These are phyloP conservation scores for Neoascia interrupta DNA, from an alignment of 2,888 invertebrate genomes.

Conservation along the genomic window DNA sequence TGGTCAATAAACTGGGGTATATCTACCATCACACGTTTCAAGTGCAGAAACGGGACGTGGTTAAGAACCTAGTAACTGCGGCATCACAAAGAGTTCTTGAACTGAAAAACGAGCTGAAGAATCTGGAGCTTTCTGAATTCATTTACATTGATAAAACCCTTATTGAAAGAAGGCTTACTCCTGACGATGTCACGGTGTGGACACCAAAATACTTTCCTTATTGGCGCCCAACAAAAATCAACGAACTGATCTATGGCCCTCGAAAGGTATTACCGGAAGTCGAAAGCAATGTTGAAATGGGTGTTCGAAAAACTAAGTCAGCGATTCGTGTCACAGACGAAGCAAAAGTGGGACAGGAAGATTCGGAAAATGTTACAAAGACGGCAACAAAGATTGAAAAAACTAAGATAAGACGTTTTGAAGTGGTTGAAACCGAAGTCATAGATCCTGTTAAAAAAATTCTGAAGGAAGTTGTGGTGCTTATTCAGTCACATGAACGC, in stretches of 20 bases:
- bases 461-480: conserved; percentile 73
- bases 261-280: conserved; percentile 70
- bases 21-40: conserved; percentile 77
- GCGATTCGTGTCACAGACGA: not conserved
- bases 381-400: not conserved
- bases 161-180: conserved; percentile 83
- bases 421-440: conserved; percentile 37
- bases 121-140: conserved; percentile 81
- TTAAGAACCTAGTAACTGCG: conserved; percentile 73
- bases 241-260: conserved; percentile 73
- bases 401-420: not conserved
- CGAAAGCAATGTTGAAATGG: not conserved
- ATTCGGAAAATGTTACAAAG: not conserved
- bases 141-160: conserved; percentile 86
- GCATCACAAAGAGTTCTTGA: conserved; percentile 80
- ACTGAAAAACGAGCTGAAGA: conserved; percentile 81
- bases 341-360: not conserved
- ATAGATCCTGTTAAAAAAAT: conserved; percentile 64
- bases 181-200: conserved; percentile 82
- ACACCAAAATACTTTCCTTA: conserved; percentile 81
- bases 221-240: conserved; percentile 77
- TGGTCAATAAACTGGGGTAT: conserved; percentile 76
- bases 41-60: conserved; percentile 76
- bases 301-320: not conserved
- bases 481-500: conserved; percentile 81